Evolutionary conservation across 2,888 invertebrate genomes (phyloP).

Genomic region (Bibio marci): DNA sequence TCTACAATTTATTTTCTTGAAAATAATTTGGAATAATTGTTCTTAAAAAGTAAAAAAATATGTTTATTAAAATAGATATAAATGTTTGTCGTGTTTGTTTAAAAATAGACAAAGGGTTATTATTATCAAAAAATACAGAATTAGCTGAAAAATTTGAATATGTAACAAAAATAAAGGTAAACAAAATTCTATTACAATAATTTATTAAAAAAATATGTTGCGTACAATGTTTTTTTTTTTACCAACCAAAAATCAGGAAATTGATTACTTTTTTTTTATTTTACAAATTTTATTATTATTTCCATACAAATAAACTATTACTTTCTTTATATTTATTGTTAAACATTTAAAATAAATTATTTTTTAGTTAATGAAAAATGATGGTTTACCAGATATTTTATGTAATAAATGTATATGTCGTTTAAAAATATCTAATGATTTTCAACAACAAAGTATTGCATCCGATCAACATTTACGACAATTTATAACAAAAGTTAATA

Average conservation of each 20-base stretch:
- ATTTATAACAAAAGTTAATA: constrained; percentile 17
- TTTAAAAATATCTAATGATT: constrained; percentile 17
- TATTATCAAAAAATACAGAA: constrained; percentile 11
- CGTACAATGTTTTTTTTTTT: too few species aligned
- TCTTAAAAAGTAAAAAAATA: too few species aligned
- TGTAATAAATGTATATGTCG: constrained; percentile 17
- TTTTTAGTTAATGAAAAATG: too few species aligned
- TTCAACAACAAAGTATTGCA: constrained; percentile 16
- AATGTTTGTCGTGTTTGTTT: constrained; percentile 20
- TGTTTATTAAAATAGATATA: constrained; percentile 20
- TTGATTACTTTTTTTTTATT: too few species aligned
- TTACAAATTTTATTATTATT: not conserved
- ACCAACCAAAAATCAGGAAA: too few species aligned
- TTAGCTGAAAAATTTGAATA: constrained; percentile 17
- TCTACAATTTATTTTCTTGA: too few species aligned
- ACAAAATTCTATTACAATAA: constrained; percentile 1
- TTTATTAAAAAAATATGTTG: too few species aligned
- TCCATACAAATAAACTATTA: too few species aligned
- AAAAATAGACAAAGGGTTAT: constrained; percentile 15
- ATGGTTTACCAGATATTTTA: constrained; percentile 17
- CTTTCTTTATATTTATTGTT: too few species aligned
- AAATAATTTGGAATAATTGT: too few species aligned
- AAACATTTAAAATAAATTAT: too few species aligned
- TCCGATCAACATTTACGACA: constrained; percentile 17
- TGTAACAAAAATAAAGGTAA: constrained; percentile 18